A percentile compares a stretch with the other conserved stretches of the same genome.
Conservation (phyloP, 2,113 vertebrate species). For the Brachypteracias leptosomus region DNA sequence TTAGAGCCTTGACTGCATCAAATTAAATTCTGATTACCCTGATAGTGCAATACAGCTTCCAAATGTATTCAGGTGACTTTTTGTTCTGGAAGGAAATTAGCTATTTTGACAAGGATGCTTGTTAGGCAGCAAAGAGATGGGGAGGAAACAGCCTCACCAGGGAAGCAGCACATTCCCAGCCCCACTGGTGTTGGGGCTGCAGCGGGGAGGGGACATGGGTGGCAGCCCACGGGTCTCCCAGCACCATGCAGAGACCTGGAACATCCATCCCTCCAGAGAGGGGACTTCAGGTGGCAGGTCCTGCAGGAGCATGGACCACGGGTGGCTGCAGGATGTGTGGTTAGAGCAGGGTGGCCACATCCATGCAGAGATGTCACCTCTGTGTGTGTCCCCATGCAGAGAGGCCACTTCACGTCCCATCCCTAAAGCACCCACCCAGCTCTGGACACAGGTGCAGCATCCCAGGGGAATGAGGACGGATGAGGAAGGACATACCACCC, state of each 20-base stretch:
- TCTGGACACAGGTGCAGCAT: neutral
- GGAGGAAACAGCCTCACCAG: neutral
- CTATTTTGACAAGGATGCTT: conserved; percentile 44
- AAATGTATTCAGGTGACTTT: conserved; percentile 64
- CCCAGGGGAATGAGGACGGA: neutral
- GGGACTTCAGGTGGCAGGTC: rapidly evolving
- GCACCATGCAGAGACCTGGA: neutral
- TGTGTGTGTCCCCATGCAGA: rapidly evolving
- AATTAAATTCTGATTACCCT: conserved; percentile 68
- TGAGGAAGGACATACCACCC: neutral
- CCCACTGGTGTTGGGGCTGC: rapidly evolving
- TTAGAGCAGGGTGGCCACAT: neutral
- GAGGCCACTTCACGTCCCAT: neutral
- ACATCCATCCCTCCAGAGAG: neutral
- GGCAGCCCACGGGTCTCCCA: neutral
- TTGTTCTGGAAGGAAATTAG: conserved; percentile 54
- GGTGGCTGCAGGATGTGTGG: rapidly evolving
- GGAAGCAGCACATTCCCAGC: neutral
- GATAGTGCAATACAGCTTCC: conserved; percentile 41
- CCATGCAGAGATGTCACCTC: neutral
- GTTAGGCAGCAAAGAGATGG: neutral
- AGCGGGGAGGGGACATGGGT: neutral
- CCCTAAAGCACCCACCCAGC: neutral
- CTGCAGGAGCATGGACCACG: rapidly evolving
- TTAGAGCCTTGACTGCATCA: conserved; percentile 61